These are phyloP conservation scores for Argopecten irradians DNA, from an alignment of 1,140 invertebrate species.

Conservation along the genomic window DNA sequence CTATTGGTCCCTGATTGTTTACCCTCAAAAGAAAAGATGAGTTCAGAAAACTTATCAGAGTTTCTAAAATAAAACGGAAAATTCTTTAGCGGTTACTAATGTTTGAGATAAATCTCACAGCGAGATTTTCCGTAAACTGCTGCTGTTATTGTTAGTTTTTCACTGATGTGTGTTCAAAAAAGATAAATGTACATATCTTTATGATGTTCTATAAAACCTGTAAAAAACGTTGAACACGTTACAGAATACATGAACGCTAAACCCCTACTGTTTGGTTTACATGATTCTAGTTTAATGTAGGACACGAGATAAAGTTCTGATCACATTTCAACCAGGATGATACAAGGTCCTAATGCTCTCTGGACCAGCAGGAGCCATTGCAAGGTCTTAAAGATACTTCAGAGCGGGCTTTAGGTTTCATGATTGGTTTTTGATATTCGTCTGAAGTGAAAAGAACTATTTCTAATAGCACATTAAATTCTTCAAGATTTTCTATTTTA, in stretches of 20 bases:
- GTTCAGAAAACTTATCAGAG: neutral
- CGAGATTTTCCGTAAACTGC: neutral
- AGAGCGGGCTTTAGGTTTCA: neutral
- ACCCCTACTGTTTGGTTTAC: neutral
- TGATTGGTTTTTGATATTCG: neutral
- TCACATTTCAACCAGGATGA: neutral
- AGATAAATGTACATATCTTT: neutral
- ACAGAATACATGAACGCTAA: neutral
- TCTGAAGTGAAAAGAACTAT: neutral
- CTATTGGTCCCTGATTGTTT: neutral
- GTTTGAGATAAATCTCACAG: neutral
- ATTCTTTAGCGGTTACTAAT: neutral
- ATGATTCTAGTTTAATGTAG: neutral
- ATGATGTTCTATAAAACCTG: neutral
- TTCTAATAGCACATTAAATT: neutral
- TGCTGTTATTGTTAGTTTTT: neutral
- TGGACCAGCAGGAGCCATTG: neutral
- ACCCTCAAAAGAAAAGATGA: neutral
- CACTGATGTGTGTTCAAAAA: neutral
- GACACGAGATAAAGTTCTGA: neutral
- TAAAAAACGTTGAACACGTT: neutral
- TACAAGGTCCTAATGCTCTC: neutral
- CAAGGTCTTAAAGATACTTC: neutral
- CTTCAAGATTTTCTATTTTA: too few species aligned
- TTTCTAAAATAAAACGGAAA: slow-evolving; percentile 5